These are phyloP conservation scores for Agonopterix subpropinquella DNA, from an alignment of 2,888 invertebrate genomes.

Conservation along the genomic window DNA sequence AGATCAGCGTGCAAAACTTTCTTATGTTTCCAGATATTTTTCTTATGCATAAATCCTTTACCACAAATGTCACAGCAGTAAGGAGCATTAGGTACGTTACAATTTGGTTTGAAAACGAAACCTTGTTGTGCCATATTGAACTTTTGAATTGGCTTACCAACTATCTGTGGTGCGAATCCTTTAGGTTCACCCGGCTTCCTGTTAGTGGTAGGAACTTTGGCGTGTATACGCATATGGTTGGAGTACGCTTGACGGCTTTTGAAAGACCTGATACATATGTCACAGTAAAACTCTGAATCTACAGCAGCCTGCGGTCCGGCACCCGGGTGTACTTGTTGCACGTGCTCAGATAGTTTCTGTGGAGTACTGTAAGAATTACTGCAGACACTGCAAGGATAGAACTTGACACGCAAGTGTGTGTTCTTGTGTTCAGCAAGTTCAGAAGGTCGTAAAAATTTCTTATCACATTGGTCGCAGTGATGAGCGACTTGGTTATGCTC, in stretches of 20 bases:
- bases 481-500: slow-evolving; percentile 72
- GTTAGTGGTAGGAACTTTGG: slow-evolving; percentile 69
- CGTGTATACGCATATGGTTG: slow-evolving; percentile 72
- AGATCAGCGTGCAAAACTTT: slow-evolving; percentile 70
- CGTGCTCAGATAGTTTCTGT: slow-evolving; percentile 75
- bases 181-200: slow-evolving; percentile 56
- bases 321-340: slow-evolving; percentile 66
- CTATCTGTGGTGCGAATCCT: slow-evolving; percentile 59
- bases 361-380: slow-evolving; percentile 78
- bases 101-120: slow-evolving; percentile 52
- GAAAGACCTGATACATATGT: slow-evolving; percentile 76
- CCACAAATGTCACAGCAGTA: slow-evolving; percentile 80
- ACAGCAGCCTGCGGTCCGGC: slow-evolving; percentile 30
- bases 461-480: slow-evolving; percentile 78
- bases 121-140: slow-evolving; percentile 49
- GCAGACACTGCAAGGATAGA: slow-evolving; percentile 77
- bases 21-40: slow-evolving; percentile 73
- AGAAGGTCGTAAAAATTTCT: slow-evolving; percentile 74
- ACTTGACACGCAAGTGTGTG: slow-evolving; percentile 79
- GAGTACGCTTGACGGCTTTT: slow-evolving; percentile 73
- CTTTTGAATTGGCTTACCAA: slow-evolving; percentile 60
- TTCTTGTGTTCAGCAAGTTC: slow-evolving; percentile 80
- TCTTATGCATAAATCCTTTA: slow-evolving; percentile 75
- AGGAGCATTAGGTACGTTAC: slow-evolving; percentile 65
- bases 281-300: slow-evolving; percentile 69